Evolutionary conservation across 2,888 invertebrate genomes (phyloP), one percentile per base, ranked within the genome.

Genomic region (Spatulosminthurus flaviceps): DNA sequence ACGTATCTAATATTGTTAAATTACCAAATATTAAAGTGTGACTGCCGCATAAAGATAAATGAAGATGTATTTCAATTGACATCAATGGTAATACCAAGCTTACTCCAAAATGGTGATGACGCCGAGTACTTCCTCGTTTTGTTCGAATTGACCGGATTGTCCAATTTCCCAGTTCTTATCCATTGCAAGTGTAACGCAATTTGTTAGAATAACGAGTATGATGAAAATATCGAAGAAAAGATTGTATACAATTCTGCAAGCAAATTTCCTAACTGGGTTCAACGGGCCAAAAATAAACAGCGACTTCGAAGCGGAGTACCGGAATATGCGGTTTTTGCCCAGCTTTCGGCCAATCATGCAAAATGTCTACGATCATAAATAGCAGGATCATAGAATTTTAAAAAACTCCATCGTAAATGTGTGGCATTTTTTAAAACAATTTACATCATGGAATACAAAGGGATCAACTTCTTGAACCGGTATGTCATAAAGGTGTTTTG

Each of bases 161-260:
- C 43, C 43, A 5, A 43, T 43, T 21, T 72, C 72, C 21, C 21
- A 72, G 43, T 83, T 80, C 76, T 79, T 61, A 77, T 75, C 78
- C 78, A 60, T 95, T 90, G 96, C 96, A 87, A 97, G 94, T 93
- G 97, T 96, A 92, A 95, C 94, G 91, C 96, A 97, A 91, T 97
- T 97, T 91, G 95, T 92, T 89, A 97, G 91, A 89, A 97, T 97
- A 87, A 72, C 72, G 13, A 42, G n/a, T 9, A 72, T 72, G 90
- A 97, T 96, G 89, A 96, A 91, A 90, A 96, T 95, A 90, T 97
- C 97, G 91, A 97, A 97, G 91, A 92, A 95, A 91, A 97, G 97
- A 90, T 97, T 96, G 86, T 97, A 97, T 88, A 95, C 94, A 86
- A 97, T 91, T 89, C 93, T 95, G 89, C 97, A 94, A 89, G 95